Base-by-base conservation (phyloP, 37 sponge, comb jelly and placozoan genomes). In the Cliona cf. orientalis region DNA sequence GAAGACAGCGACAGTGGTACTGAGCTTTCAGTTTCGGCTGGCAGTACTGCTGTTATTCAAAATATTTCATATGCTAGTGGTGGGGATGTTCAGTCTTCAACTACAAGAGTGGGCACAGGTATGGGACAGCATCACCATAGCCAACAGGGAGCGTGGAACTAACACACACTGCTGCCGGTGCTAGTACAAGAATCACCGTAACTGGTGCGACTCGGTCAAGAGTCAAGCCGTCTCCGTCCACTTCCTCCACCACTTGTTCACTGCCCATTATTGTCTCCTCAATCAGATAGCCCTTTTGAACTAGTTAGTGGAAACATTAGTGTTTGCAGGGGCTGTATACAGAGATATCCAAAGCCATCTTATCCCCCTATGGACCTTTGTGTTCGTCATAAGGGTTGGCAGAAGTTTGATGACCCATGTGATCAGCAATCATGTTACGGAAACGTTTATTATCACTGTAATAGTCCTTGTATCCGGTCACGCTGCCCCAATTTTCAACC, bases 281-380 rank as follows among this genome's bases (percentile, higher is more conserved):
- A n/a, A n/a, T 9, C 9, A 19, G 53, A 14, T 49, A 14, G 14
- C 14, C 12, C 25, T 7, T 63, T 63, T 21, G 12, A 9, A 63
- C 23, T 69, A 23, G 28, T 69, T 11, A 39, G 5, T 7, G 71
- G 71, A 39, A 69, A 69, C 34, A 69, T 69, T 41, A 14, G 71
- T 35, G 71, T 69, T 9, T 63, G 65, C 22, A 29, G 32, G 25
- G 65, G 65, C 9, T 63, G 65, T 26, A 29, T 9, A 21, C 71
- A 69, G 34, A 9, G 23, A 41, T 69, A 69, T 69, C 11, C 11
- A 12, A 69, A 69, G 43, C 71, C 71, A 35, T 9, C 42, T 37
- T 9, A 9, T 37, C 71, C 71, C 9, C 71, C 71, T 9, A 35
- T 14, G 41, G 65, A 69, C 23, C 43, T 69, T 5, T 69, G 71